Conservation (phyloP, 2,888 invertebrate genomes). For the Proisotoma minuta region DNA sequence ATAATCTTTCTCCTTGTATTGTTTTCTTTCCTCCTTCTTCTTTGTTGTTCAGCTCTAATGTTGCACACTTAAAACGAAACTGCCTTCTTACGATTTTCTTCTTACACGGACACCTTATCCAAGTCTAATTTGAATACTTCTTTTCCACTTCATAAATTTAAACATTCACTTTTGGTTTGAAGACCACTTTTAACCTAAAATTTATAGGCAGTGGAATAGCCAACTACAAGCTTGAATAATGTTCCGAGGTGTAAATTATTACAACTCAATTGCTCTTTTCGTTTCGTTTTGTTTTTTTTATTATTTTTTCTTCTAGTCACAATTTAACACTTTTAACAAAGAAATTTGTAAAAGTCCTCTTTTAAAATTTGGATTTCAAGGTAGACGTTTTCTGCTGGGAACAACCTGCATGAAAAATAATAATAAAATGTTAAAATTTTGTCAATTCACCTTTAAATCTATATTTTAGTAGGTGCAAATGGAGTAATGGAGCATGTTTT, state of each 20-base stretch:
- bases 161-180: not conserved
- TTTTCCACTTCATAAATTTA: conserved; percentile 5
- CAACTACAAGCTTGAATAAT: not conserved
- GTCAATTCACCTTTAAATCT: not conserved
- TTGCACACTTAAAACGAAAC: not conserved
- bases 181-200: not conserved
- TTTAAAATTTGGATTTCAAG: not conserved
- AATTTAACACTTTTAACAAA: not conserved
- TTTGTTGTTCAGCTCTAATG: not conserved
- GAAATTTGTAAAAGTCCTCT: conserved; percentile 1
- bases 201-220: not conserved
- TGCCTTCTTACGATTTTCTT: not conserved
- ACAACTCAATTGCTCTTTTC: not conserved
- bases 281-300: not conserved
- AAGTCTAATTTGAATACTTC: not conserved
- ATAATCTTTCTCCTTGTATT: not conserved
- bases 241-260: not conserved
- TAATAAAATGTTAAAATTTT: conserved; percentile 5
- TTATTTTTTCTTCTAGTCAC: not conserved
- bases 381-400: not conserved
- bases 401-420: not conserved
- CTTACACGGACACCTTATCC: not conserved
- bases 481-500: too few species aligned
- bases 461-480: not conserved
- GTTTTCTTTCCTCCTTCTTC: not conserved